Evolutionary conservation across 2,113 vertebrate species (phyloP).

Genomic region (Crocuta crocuta): DNA sequence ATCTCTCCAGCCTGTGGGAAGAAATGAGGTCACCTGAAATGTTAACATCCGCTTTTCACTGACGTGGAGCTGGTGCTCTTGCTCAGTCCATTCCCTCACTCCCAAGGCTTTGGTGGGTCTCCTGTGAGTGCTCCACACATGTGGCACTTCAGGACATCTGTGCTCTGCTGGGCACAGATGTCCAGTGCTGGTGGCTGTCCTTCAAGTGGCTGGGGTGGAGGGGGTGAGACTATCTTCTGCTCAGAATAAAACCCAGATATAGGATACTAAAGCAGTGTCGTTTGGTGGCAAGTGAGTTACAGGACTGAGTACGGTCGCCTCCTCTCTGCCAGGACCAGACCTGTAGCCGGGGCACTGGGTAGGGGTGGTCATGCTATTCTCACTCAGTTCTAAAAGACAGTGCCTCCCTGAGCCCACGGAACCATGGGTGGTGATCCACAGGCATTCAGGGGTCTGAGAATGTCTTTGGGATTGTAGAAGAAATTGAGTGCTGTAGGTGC

Average conservation of each 20-base stretch:
- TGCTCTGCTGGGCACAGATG: background rate
- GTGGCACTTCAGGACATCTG: background rate
- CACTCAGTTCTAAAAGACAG: background rate
- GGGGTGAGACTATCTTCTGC: background rate
- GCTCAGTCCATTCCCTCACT: background rate
- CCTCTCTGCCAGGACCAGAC: background rate
- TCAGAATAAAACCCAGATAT: background rate
- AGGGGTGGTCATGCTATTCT: background rate
- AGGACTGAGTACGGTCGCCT: background rate
- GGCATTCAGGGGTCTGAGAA: background rate
- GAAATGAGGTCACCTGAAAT: background rate
- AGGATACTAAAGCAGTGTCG: background rate
- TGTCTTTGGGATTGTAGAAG: background rate
- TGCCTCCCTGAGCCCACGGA: background rate
- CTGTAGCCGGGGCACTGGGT: background rate
- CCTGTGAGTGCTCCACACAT: fast-evolving
- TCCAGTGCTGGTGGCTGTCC: background rate
- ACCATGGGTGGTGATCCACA: background rate
- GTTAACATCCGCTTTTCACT: background rate
- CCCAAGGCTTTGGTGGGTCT: background rate
- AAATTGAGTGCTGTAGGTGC: background rate
- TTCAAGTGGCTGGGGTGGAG: background rate
- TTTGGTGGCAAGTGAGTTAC: background rate
- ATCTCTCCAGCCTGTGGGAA: background rate
- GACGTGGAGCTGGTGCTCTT: background rate